phyloP scores from a whole-genome alignment of 2,888 invertebrate genomes.

The Mellilla xanthometata region DNA sequence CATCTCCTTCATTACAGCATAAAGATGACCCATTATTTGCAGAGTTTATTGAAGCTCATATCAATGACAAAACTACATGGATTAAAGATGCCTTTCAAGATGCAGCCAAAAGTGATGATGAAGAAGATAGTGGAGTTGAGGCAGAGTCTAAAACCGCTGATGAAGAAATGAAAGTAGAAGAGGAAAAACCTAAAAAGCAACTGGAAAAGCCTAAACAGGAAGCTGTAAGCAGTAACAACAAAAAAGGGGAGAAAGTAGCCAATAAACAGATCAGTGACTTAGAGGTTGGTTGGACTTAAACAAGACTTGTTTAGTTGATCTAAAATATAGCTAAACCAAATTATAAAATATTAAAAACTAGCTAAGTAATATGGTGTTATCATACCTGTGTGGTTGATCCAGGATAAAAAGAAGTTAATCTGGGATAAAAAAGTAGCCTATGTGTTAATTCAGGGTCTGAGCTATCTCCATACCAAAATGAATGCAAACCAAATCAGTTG shows the following conservation, averaged over 20 bases:
- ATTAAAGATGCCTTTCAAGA: constrained; percentile 64
- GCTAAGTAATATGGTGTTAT: too few species aligned
- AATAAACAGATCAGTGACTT: constrained; percentile 89
- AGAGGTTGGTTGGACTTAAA: constrained; percentile 73
- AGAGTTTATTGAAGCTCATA: constrained; percentile 94
- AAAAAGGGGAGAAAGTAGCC: constrained; percentile 84
- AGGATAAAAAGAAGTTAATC: too few species aligned
- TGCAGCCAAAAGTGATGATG: constrained; percentile 57
- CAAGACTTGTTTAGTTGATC: too few species aligned
- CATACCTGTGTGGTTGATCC: too few species aligned
- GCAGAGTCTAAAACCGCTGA: constrained; percentile 40
- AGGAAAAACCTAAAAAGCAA: constrained; percentile 4
- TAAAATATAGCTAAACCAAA: too few species aligned
- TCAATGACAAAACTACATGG: constrained; percentile 71
- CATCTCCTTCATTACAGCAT: constrained; percentile 83
- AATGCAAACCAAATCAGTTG: too few species aligned
- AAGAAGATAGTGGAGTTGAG: constrained; percentile 54
- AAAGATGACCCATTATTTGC: constrained; percentile 94
- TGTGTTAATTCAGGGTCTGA: too few species aligned
- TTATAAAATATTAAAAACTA: too few species aligned
- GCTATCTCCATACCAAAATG: too few species aligned
- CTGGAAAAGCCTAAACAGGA: constrained; percentile 26
- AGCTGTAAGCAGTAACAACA: constrained; percentile 26
- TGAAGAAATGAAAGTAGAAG: constrained; percentile 28
- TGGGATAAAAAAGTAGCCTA: too few species aligned